Base-by-base conservation (phyloP, 2,113 vertebrate genomes). In the Prolemur simus region DNA sequence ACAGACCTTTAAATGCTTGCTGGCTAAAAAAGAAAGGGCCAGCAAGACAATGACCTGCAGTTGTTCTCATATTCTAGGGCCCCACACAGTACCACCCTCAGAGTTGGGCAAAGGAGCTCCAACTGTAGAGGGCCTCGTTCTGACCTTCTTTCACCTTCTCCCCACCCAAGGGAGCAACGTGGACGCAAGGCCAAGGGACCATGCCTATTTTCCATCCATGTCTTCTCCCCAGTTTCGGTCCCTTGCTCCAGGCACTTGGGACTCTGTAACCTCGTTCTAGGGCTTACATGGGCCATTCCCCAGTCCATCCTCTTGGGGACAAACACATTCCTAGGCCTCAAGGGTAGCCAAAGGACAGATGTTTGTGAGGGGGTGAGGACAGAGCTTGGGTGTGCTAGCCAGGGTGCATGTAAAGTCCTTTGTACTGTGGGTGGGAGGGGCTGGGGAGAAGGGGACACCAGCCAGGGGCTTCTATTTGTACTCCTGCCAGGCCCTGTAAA, bases 101-200 rank as follows among this genome's bases (percentile, higher is more conserved):
- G 32, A 82, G 60, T 1, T 49, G 81, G 52, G 47, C 45, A 71
- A 58, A 84, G 34, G 68, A n/a, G 27, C 23, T 45, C 45, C 23
- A 54, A 39, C 14, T 9, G 11, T 2, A 52, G 29, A 91, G 4
- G 45, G 11, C 21, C 37, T 56, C 5, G 0, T 6, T 60, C 39
- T n/a, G 23, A 25, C 4, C 47, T 21, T 74, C 32, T 82, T 73
- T 32, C 52, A 66, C 39, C 8, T 45, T 69, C 45, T 87, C 25
- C 23, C 14, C n/a, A 60, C 9, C 63, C 37, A 68, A 11, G 1
- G 18, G 52, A 12, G 0, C 6, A 11, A 29, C 0, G n/a, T 45
- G 3, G 32, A 45, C 13, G 76, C 7, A 21, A n/a, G 71, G 47
- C 25, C 6, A 47, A 95, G 29, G 64, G 14, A 2, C 27, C 45